Percentiles rank a stretch among this genome's conserved stretches.
Evolutionary conservation across 2,888 invertebrate species (phyloP).

Genomic region (Psylliodes chrysocephalus): DNA sequence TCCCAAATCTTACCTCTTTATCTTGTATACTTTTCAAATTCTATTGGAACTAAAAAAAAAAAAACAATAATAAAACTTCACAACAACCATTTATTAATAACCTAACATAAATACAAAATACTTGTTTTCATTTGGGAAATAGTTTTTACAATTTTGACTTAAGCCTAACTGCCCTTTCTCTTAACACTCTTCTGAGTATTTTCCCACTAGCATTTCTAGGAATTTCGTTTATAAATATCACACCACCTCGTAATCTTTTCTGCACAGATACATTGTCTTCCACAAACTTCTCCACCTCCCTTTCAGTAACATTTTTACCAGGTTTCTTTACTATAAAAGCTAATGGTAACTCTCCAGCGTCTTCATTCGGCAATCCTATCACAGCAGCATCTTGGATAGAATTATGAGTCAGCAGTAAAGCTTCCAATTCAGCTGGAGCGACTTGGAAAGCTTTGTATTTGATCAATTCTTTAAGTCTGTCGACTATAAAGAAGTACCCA

Average conservation of each 20-base stretch:
- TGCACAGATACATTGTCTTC: slow-evolving; percentile 66
- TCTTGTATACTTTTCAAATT: no score
- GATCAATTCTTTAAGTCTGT: slow-evolving; percentile 90
- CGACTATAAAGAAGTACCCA: slow-evolving; percentile 84
- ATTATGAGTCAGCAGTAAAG: slow-evolving; percentile 76
- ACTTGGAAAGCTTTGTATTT: slow-evolving; percentile 91
- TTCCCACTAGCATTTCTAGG: slow-evolving; percentile 78
- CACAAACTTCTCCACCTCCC: slow-evolving; percentile 63
- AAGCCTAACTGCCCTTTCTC: slow-evolving; percentile 61
- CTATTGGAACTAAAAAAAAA: no score
- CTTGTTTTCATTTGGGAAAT: not conserved
- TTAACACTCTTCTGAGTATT: slow-evolving; percentile 71
- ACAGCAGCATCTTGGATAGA: slow-evolving; percentile 84
- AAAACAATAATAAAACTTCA: not conserved
- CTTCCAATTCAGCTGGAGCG: slow-evolving; percentile 90
- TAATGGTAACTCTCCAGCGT: slow-evolving; percentile 79
- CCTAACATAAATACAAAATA: not conserved
- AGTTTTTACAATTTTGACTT: slow-evolving; percentile 58
- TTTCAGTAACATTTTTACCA: slow-evolving; percentile 65
- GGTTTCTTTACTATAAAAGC: slow-evolving; percentile 79
- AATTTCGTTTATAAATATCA: slow-evolving; percentile 73
- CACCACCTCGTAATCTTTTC: slow-evolving; percentile 75
- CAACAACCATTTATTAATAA: not conserved
- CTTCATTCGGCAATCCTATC: slow-evolving; percentile 79
- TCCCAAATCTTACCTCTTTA: no score